A percentile compares a stretch with the other conserved stretches of the same genome.
Conservation (phyloP, 2,888 invertebrate genomes). For the Sinotaia quadrata region DNA sequence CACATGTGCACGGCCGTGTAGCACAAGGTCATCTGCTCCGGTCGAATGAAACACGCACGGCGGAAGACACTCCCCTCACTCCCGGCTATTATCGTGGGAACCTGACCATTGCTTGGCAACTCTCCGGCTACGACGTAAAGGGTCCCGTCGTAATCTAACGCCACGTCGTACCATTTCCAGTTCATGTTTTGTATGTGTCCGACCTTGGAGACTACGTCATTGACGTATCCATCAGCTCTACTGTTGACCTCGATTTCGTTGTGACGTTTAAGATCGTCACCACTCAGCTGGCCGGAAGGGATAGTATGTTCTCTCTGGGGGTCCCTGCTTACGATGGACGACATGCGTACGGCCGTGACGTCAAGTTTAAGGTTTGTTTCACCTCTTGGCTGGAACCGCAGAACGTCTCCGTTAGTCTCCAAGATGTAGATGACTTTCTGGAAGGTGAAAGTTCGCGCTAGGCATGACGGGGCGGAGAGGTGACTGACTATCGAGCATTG, state of each 20-base stretch:
- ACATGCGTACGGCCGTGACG: neutral
- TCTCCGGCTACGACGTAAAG: conserved; percentile 23
- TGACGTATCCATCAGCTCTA: neutral
- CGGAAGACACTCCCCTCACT: neutral
- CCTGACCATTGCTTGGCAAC: neutral
- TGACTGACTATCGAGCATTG: conserved; percentile 5
- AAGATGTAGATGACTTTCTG: neutral
- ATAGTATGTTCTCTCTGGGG: neutral
- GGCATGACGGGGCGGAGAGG: conserved; percentile 20
- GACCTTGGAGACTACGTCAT: neutral
- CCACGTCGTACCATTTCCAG: conserved; percentile 26
- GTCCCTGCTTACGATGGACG: neutral
- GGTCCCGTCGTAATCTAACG: conserved; percentile 12
- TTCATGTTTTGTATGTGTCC: neutral
- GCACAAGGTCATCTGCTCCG: conserved; percentile 15
- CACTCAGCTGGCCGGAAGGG: neutral
- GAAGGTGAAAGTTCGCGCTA: conserved; percentile 11
- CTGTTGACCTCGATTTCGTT: neutral
- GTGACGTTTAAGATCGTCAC: neutral
- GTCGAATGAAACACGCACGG: conserved; percentile 8
- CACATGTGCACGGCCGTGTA: conserved; percentile 10
- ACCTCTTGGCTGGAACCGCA: conserved; percentile 6
- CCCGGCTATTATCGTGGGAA: neutral
- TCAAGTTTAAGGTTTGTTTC: neutral
- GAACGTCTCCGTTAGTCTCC: conserved; percentile 7